These are phyloP conservation scores for Smutsia temminckii DNA, from an alignment of 2,797 vertebrate genomes.

Conservation along the genomic window DNA sequence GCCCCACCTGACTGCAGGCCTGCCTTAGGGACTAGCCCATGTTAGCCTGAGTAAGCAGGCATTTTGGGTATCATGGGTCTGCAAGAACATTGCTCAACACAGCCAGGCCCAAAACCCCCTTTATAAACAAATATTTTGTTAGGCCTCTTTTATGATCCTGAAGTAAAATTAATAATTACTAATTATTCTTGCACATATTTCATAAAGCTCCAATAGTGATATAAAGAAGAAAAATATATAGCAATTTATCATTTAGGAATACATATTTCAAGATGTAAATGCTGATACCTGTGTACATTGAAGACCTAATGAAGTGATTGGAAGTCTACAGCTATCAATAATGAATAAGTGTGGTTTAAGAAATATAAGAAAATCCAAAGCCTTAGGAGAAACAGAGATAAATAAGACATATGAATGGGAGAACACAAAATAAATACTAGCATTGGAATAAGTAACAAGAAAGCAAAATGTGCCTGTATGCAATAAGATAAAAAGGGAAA, in stretches of 20 bases:
- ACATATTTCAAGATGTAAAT: constrained; percentile 3
- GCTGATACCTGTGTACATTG: background rate
- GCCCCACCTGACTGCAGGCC: background rate
- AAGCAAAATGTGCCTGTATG: background rate
- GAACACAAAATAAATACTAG: background rate
- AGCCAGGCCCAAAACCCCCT: background rate
- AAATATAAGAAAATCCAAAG: background rate
- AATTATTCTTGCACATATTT: background rate
- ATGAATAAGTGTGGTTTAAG: background rate
- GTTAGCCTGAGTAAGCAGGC: background rate
- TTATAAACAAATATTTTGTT: constrained; percentile 20
- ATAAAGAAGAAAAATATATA: constrained; percentile 19
- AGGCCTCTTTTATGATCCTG: background rate
- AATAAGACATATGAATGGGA: background rate
- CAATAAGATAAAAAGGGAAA: background rate
- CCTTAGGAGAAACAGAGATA: background rate
- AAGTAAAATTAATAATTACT: constrained; percentile 18
- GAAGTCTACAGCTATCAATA: background rate
- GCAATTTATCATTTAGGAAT: background rate
- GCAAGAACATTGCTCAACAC: background rate
- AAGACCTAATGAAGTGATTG: constrained; percentile 4
- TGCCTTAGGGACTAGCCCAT: background rate
- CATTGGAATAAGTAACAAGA: background rate
- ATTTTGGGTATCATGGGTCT: background rate
- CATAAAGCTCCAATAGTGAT: background rate